Base-by-base conservation (phyloP, 1,140 invertebrate genomes). In the Drosophila lacteicornis region DNA sequence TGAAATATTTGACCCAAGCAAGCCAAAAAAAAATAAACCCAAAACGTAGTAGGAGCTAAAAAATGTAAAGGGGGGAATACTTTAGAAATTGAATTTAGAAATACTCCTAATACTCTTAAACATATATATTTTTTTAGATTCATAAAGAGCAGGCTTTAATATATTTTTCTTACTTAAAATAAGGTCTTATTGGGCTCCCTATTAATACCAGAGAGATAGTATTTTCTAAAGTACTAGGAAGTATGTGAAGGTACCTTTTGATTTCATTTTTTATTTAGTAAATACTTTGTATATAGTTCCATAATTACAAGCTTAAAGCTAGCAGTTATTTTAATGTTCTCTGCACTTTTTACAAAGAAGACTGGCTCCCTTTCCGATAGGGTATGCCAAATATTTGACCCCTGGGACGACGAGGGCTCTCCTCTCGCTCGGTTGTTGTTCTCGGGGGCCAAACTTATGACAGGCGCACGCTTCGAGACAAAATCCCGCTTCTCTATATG, bases 1-100 rank as follows among this genome's bases (percentile, higher is more conserved):
- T 84, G 84, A 88, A 90, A 90, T 88, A 84, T 84, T 88, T 85
- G 78, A 78, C 75, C 69, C 65, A 71, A 63, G 51, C 80, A 66
- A 22, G 49, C 59, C 58, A 43, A 66, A 78, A 71, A 22, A 22
- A 22, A 22, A 19, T 1, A 73, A 66, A 36, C 38, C 27, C 33
- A 58, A 68, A 74, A 49, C 22, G 49, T 47, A 25, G 40, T 40
- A 38, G 49, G 19, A 71, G 67, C 50, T 42, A 73, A 70, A 30
- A 40, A 13, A 6, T 25, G 13, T 56, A 53, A 45, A 46, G 36
- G 36, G 8, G 12, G 36, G 9, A 59, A 36, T 45, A 33, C 22
- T 33, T 11, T 2, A 38, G n/a, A 46, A 43, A 40, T 40, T 6
- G 50, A 71, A 36, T 19, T 49, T 19, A 15, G 6, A 25, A 42